phyloP scores from a whole-genome alignment of 2,797 vertebrate species.

The Sebastes trivittatus region DNA sequence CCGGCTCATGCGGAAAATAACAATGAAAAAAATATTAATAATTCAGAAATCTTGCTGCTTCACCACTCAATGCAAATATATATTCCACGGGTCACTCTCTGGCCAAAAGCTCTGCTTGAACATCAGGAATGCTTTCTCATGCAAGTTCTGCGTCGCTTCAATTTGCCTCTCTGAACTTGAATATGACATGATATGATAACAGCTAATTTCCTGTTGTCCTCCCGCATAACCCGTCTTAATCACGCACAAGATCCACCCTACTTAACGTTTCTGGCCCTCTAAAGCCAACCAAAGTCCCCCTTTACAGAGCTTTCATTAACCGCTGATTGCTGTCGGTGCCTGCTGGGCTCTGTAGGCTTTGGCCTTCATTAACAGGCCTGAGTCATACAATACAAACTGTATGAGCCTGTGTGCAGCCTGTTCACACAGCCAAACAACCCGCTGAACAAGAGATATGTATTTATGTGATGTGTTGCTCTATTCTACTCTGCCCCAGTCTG shows the following conservation, averaged over 20 bases:
- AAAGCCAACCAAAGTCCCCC: constrained; percentile 52
- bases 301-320: constrained; percentile 69
- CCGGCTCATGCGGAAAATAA: constrained; percentile 31
- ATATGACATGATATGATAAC: constrained; percentile 18
- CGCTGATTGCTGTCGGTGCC: constrained; percentile 55
- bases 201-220: constrained; percentile 66
- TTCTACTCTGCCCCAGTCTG: constrained; percentile 18
- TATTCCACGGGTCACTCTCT: background rate
- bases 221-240: constrained; percentile 37
- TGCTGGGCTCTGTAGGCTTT: constrained; percentile 46
- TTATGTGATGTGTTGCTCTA: constrained; percentile 43
- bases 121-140: background rate
- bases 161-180: constrained; percentile 16
- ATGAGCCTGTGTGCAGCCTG: constrained; percentile 26
- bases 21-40: constrained; percentile 31
- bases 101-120: background rate
- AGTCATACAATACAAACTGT: constrained; percentile 44
- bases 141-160: constrained; percentile 1
- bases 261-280: constrained; percentile 50
- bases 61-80: constrained; percentile 3
- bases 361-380: constrained; percentile 59
- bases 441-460: constrained; percentile 48
- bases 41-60: constrained; percentile 21
- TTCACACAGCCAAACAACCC: constrained; percentile 32
- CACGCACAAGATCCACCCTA: constrained; percentile 36